Percentiles rank a stretch among this genome's conserved stretches.
These are phyloP conservation scores for Brevipalpus yothersi DNA, from an alignment of 1,140 invertebrate genomes.

Conservation along the genomic window DNA sequence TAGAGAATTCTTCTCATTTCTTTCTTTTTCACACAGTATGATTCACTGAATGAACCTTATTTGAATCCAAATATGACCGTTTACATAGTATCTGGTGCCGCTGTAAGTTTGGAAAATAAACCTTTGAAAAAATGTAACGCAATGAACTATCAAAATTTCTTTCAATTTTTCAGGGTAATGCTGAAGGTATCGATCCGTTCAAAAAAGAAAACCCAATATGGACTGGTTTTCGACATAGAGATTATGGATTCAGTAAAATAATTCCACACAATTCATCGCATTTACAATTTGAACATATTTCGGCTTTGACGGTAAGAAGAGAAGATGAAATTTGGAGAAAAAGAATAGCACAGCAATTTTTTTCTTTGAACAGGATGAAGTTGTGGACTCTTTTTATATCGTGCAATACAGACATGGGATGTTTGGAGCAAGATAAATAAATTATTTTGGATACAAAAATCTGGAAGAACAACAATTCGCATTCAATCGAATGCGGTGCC, in stretches of 20 bases:
- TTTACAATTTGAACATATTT: neutral
- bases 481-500: too few relatives aligned
- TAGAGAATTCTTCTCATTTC: neutral
- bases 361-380: too few relatives aligned
- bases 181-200: neutral
- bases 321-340: too few relatives aligned
- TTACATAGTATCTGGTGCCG: slow-evolving; percentile 54
- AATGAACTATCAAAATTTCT: neutral
- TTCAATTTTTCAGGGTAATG: neutral
- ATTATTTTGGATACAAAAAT: too few relatives aligned
- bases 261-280: neutral
- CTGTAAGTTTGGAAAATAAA: neutral
- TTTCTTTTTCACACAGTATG: neutral
- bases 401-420: too few relatives aligned
- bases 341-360: too few relatives aligned
- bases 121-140: neutral
- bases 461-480: too few relatives aligned
- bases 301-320: neutral
- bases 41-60: slow-evolving; percentile 25
- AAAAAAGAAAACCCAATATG: neutral
- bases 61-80: slow-evolving; percentile 62
- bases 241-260: neutral
- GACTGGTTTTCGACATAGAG: neutral
- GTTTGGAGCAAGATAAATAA: too few relatives aligned
- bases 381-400: too few relatives aligned